These are phyloP conservation scores for Nanger granti DNA, from an alignment of 2,113 vertebrate species.

Conservation along the genomic window DNA sequence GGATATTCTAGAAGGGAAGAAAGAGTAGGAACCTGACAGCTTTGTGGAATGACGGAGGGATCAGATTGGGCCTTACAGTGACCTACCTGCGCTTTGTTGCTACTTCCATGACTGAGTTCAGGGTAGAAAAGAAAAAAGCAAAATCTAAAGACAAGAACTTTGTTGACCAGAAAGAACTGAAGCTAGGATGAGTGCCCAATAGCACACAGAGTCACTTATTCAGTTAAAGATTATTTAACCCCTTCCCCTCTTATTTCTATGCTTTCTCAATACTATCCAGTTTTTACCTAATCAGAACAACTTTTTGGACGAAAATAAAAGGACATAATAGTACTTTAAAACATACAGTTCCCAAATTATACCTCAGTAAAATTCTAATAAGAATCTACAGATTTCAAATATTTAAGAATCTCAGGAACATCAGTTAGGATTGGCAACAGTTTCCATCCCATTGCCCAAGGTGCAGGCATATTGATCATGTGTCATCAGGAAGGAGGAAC, in stretches of 20 bases:
- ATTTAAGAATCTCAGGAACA: neutral
- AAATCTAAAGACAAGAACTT: neutral
- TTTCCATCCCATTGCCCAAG: neutral
- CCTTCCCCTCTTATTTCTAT: neutral
- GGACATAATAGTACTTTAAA: neutral
- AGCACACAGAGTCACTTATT: neutral
- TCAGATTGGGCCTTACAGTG: neutral
- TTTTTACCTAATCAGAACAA: neutral
- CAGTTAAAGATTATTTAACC: neutral
- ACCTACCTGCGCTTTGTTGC: neutral
- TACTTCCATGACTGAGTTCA: neutral
- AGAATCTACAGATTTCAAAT: neutral
- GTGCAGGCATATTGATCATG: neutral
- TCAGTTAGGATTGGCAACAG: neutral
- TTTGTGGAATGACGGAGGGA: neutral
- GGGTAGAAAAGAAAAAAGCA: neutral
- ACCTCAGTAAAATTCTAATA: neutral
- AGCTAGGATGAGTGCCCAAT: neutral
- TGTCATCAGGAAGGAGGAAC: neutral
- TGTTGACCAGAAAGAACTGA: neutral
- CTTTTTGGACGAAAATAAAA: neutral
- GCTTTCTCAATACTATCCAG: neutral
- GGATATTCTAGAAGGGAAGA: conserved; percentile 20
- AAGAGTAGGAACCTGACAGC: neutral
- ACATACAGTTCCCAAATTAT: neutral